Conservation (phyloP, 2,113 vertebrate species). For the Coturnix japonica region DNA sequence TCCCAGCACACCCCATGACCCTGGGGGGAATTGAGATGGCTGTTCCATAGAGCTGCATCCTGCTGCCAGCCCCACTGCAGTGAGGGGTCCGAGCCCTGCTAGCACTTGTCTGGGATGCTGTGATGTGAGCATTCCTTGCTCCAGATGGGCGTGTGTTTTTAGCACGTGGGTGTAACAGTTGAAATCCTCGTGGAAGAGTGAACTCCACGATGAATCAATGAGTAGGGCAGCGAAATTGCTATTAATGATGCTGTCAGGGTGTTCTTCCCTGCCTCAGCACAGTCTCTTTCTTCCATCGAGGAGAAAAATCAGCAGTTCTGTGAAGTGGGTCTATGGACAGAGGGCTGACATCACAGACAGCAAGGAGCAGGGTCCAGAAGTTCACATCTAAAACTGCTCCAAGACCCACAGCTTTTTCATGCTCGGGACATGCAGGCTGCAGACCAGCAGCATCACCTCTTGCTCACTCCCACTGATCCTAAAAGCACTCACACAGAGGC, state of each 20-base stretch:
- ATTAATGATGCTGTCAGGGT: not conserved
- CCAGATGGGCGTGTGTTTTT: not conserved
- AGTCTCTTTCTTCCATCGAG: not conserved
- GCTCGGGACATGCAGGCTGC: not conserved
- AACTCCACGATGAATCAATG: not conserved
- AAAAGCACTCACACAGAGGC: not conserved
- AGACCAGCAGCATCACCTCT: not conserved
- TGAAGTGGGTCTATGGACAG: not conserved
- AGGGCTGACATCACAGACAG: not conserved
- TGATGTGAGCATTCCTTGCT: accelerated
- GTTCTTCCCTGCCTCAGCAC: not conserved
- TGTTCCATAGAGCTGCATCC: not conserved
- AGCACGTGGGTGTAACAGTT: accelerated
- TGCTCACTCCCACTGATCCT: not conserved
- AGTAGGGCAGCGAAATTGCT: not conserved
- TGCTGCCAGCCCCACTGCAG: not conserved
- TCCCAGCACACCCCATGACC: accelerated
- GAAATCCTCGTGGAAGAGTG: not conserved
- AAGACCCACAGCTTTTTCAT: not conserved
- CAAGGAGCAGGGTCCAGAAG: not conserved
- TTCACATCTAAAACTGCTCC: not conserved
- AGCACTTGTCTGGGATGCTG: not conserved
- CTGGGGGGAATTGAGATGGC: not conserved
- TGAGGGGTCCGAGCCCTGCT: not conserved
- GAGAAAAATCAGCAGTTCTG: not conserved